A percentile compares a stretch with the other conserved stretches of the same genome.
Evolutionary conservation across 2,113 vertebrate genomes (phyloP).

Genomic region (Aptenodytes forsteri): DNA sequence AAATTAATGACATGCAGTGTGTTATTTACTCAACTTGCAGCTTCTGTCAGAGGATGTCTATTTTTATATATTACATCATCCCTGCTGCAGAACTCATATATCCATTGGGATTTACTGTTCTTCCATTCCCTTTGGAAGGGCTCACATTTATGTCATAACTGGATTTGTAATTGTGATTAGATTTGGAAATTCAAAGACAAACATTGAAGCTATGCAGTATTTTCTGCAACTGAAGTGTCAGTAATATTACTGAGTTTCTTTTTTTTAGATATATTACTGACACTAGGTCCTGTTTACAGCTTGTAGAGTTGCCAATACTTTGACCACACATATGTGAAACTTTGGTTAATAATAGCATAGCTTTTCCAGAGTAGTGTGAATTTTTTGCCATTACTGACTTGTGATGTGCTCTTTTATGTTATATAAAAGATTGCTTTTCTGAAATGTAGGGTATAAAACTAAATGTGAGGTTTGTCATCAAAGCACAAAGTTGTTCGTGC

Average conservation of each 20-base stretch:
- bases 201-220: slow-evolving; percentile 33
- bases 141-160: slow-evolving; percentile 68
- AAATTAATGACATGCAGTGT: slow-evolving; percentile 56
- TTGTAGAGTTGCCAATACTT: background rate
- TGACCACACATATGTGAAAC: background rate
- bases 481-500: background rate
- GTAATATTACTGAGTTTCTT: background rate
- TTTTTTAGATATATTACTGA: background rate
- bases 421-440: background rate
- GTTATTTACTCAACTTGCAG: slow-evolving; percentile 74
- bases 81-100: slow-evolving; percentile 58
- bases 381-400: background rate
- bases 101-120: slow-evolving; percentile 76
- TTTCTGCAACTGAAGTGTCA: slow-evolving; percentile 56
- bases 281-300: background rate
- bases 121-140: slow-evolving; percentile 70
- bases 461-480: background rate
- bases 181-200: slow-evolving; percentile 63
- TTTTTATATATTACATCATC: slow-evolving; percentile 81
- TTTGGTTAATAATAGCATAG: background rate
- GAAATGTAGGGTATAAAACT: background rate
- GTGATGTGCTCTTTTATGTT: background rate
- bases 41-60: slow-evolving; percentile 74
- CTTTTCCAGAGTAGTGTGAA: background rate
- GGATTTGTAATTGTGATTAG: slow-evolving; percentile 65